Conservation (phyloP, 2,113 vertebrate genomes). For the Ochotona curzoniae region DNA sequence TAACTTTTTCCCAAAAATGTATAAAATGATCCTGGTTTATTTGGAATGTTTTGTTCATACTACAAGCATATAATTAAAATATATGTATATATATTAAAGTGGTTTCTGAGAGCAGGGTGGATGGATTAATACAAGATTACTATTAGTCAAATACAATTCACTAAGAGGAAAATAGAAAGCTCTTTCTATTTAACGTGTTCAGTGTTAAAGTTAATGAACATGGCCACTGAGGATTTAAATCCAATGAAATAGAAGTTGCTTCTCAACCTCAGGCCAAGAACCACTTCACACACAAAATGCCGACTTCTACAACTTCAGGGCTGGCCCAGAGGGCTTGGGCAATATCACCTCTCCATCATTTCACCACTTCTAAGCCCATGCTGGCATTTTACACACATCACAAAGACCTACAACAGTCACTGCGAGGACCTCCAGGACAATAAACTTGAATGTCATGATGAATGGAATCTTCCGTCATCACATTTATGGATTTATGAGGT, state of each 20-base stretch:
- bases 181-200: conserved; percentile 33
- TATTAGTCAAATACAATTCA: background rate
- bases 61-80: background rate
- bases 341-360: conserved; percentile 72
- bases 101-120: conserved; percentile 4
- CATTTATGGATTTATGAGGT: conserved; percentile 59
- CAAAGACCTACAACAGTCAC: conserved; percentile 56
- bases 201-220: conserved; percentile 66
- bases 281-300: conserved; percentile 63
- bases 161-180: background rate
- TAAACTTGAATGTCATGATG: conserved; percentile 64
- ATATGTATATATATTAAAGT: conserved; percentile 25
- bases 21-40: background rate
- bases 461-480: conserved; percentile 63
- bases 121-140: conserved; percentile 31
- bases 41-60: background rate
- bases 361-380: conserved; percentile 75
- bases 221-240: background rate
- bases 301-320: conserved; percentile 57
- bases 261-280: conserved; percentile 65
- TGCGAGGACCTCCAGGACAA: conserved; percentile 73
- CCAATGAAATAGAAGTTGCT: conserved; percentile 62
- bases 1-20: background rate
- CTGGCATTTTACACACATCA: conserved; percentile 64
- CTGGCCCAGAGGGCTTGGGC: conserved; percentile 55